Conservation (phyloP, 35 echinoderm and acorn worm species). For the Strongylocentrotus purpuratus region DNA sequence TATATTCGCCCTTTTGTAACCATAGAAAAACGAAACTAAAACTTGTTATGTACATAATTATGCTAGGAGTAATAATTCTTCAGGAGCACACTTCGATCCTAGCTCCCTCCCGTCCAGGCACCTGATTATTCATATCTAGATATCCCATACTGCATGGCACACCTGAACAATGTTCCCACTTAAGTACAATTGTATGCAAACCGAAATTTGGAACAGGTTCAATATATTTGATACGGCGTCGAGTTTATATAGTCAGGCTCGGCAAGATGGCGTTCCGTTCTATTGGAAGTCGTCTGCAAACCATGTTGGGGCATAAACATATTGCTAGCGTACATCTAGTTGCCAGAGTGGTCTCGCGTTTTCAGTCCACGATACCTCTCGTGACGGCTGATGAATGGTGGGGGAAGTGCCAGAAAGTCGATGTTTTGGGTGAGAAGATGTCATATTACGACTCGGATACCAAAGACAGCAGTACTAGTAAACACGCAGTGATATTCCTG, state of each 20-base stretch:
- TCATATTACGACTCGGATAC: constrained; percentile 90
- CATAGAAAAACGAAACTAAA: too few species aligned
- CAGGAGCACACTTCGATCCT: too few species aligned
- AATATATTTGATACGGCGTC: background rate
- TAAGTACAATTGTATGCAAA: too few species aligned
- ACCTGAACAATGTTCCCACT: too few species aligned
- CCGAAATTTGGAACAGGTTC: too few species aligned
- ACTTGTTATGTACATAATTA: too few species aligned
- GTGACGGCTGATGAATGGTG: constrained; percentile 80
- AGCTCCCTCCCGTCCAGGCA: too few species aligned
- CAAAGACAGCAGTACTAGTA: constrained; percentile 34
- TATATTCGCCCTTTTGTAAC: too few species aligned
- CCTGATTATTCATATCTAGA: too few species aligned
- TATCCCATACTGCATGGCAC: too few species aligned
- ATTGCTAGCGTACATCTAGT: background rate
- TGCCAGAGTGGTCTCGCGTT: background rate
- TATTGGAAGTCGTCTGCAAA: background rate
- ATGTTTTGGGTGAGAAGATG: constrained; percentile 79
- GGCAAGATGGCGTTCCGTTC: background rate
- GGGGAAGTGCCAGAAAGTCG: constrained; percentile 56
- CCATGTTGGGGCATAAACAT: background rate
- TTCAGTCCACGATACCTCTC: background rate
- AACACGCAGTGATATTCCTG: constrained; percentile 65
- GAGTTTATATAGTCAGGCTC: background rate
- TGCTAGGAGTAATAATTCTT: too few species aligned